Base-by-base conservation (phyloP, 2,888 invertebrate genomes). In the Xestia ashworthii region DNA sequence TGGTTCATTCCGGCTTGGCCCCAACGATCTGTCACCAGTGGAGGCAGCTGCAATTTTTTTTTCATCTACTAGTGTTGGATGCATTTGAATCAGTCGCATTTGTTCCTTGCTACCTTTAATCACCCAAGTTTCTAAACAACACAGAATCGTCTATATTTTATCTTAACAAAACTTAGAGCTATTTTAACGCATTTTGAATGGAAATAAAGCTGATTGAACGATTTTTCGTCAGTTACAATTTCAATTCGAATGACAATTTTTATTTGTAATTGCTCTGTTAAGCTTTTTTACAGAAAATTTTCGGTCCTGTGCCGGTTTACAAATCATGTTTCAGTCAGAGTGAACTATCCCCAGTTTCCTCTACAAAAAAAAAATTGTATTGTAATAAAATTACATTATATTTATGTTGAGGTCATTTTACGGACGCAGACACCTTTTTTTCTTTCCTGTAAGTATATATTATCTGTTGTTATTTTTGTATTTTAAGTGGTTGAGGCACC, bases 361-460 rank as follows among this genome's bases (percentile, higher is more conserved):
- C 46, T 38, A 4, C 22, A 50, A 44, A 60, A 48, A 53, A n/a
- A 44, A 16, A 60, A 3, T 4, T n/a, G 12, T 44, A n/a, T 53
- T 44, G 16, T 60, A 38, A 19, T 48, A 14, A 38, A 50, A 66
- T 66, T 3, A 53, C 11, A 25, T 16, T 76, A 25, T 3, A 55
- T 38, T 25, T 65, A 19, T 66, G 14, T 38, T 44, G 14, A 72
- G 32, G 65, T 78, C 2, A 78, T 74, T 22, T 67, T 38, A n/a
- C 46, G 25, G n/a, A 66, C n/a, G 9, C 9, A 6, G 14, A 14
- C n/a, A 16, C 25, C 0, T 8, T 69, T 71, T 25, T 50, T 55
- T 32, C 5, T 73, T 65, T 80, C 5, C 9, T 2, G 41, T 79
- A 25, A 19, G 32, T 74, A 84, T 84, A 84, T 44, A 80, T 50